phyloP scores from a whole-genome alignment of 2,888 invertebrate species.

The Apodemia duryi region DNA sequence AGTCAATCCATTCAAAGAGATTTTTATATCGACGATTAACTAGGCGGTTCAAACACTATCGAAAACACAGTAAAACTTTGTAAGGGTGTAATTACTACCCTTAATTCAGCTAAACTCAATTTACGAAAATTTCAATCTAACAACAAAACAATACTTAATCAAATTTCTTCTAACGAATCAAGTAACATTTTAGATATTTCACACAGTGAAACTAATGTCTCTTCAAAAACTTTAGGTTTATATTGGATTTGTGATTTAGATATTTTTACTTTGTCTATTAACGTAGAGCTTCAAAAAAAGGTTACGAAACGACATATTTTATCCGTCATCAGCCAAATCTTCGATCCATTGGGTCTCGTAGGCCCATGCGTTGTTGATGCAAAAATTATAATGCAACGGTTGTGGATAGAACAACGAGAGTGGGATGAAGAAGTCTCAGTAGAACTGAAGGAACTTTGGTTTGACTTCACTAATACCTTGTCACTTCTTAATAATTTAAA shows the following conservation, averaged over 20 bases:
- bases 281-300: conserved; percentile 24
- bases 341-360: conserved; percentile 35
- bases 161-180: conserved; percentile 15
- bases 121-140: conserved; percentile 35
- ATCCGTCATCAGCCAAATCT: conserved; percentile 32
- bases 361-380: conserved; percentile 31
- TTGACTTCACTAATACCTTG: conserved; percentile 14
- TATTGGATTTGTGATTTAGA: conserved; percentile 32
- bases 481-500: conserved; percentile 26
- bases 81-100: conserved; percentile 26
- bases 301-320: conserved; percentile 36
- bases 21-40: conserved; percentile 30
- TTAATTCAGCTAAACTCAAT: conserved; percentile 31
- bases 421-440: conserved; percentile 29
- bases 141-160: neutral
- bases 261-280: conserved; percentile 29
- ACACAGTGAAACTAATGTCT: conserved; percentile 2
- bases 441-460: conserved; percentile 22
- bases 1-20: conserved; percentile 22
- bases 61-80: conserved; percentile 23
- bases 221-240: conserved; percentile 34
- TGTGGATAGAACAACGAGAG: conserved; percentile 28
- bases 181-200: conserved; percentile 23
- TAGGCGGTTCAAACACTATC: conserved; percentile 27
- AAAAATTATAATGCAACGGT: conserved; percentile 31